Conservation (phyloP, 1,140 invertebrate genomes). For the Drosophila bocki region DNA sequence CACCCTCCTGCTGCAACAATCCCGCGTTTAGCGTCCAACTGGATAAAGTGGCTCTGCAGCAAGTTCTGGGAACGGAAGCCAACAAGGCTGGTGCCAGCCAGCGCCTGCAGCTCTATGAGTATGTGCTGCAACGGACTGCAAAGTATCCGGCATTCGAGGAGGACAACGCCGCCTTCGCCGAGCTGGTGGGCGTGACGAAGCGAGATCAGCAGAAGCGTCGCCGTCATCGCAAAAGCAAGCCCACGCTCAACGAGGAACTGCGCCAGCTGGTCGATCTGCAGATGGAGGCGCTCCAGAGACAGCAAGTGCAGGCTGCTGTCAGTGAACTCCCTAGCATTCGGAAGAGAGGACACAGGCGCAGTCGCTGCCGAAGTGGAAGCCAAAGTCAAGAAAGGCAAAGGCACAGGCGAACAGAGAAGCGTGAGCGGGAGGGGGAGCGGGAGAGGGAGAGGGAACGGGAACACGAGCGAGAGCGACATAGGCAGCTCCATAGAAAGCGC, state of each 20-base stretch:
- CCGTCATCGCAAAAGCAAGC: conserved; percentile 69
- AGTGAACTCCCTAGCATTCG: neutral
- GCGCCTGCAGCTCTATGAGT: conserved; percentile 63
- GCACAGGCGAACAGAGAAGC: neutral
- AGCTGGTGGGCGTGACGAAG: conserved; percentile 62
- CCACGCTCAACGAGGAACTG: conserved; percentile 70
- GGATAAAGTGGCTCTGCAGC: neutral
- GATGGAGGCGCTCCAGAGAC: conserved; percentile 65
- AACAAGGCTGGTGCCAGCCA: conserved; percentile 5
- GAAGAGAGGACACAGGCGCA: conserved; percentile 6
- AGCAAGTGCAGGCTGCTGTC: conserved; percentile 3
- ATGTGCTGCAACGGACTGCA: conserved; percentile 40
- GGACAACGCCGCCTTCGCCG: conserved; percentile 43
- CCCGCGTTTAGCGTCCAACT: conserved; percentile 35
- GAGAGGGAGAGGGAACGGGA: conserved; percentile 3
- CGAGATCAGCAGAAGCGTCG: conserved; percentile 52
- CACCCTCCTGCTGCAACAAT: conserved; percentile 21
- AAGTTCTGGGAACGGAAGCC: conserved; percentile 21
- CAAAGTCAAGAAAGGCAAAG: conserved; percentile 3
- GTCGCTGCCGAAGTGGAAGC: neutral
- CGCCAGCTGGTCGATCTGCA: conserved; percentile 68
- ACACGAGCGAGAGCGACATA: neutral
- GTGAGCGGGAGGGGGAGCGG: neutral
- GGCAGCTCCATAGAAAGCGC: conserved; percentile 6
- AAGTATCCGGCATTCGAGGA: conserved; percentile 25